phyloP scores from a whole-genome alignment of 2,797 vertebrate species.

The Brotogeris chrysoptera region DNA sequence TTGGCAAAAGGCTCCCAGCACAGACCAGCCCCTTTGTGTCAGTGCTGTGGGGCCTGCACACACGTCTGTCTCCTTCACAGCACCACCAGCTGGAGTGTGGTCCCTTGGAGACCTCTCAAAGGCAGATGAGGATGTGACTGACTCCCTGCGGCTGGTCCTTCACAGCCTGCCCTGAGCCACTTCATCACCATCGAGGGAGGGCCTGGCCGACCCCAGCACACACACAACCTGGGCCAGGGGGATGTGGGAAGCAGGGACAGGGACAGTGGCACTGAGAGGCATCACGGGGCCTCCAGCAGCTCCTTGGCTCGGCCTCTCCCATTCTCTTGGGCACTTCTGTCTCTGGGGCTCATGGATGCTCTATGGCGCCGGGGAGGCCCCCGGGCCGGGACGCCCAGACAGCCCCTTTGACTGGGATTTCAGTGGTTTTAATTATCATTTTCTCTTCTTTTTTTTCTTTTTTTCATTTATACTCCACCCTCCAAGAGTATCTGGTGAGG shows the following conservation, averaged over 20 bases:
- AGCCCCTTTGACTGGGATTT: constrained; percentile 14
- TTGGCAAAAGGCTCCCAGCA: not conserved
- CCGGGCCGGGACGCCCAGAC: constrained; percentile 45
- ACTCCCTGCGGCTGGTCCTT: not conserved
- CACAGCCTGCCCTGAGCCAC: not conserved
- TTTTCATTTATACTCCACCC: constrained; percentile 46
- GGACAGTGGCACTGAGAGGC: not conserved
- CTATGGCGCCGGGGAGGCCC: not conserved
- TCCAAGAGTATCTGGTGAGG: constrained; percentile 57
- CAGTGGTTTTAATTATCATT: constrained; percentile 53
- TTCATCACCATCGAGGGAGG: accelerated
- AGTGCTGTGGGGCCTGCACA: not conserved
- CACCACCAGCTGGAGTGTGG: not conserved
- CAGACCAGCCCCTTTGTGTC: not conserved
- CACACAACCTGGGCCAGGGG: not conserved
- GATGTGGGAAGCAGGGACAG: not conserved
- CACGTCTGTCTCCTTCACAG: accelerated
- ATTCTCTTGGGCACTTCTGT: not conserved
- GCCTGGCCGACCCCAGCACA: not conserved
- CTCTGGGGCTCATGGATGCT: not conserved
- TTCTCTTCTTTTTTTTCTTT: not conserved
- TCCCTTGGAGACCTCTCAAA: not conserved
- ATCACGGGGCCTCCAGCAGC: not conserved
- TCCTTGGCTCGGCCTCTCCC: not conserved
- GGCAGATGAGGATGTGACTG: not conserved